Evolutionary conservation across 92 coral and sea anemone species (phyloP), one percentile per base, ranked within the genome.

Genomic region (Porites cylindrica): DNA sequence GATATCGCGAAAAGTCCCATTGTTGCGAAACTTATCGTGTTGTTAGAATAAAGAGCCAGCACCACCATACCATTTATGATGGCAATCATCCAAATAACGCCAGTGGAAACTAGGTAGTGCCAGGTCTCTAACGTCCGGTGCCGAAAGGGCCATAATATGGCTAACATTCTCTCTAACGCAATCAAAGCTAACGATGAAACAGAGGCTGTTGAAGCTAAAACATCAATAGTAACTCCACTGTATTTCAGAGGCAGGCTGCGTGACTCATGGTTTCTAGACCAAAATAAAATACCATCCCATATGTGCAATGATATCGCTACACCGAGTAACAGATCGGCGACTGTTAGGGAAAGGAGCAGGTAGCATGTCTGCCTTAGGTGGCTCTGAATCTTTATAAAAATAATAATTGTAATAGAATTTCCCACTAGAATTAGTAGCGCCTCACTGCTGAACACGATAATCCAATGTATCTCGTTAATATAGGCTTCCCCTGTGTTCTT

Each of bases 151-250:
- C 81, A 51, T 21, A 77, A 61, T 19, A 77, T 58, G 20, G 81
- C 81, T 23, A 77, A 77, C 81, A 77, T 77, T 20, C 81, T 58
- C 18, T 77, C 81, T 20, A 77, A n/a, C 29, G 81, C 23, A 59
- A 61, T 77, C 16, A 61, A 60, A 17, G 81, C 14, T 17, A 77
- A 10, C 13, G 81, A 77, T 58, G 60, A 20, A 5, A 77, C 11
- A 8, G 81, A 77, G 16, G 81, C 81, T 58, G 81, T 59, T 12
- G 69, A 61, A 6, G 81, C 81, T 29, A 77, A 13, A 21, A 77
- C 20, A 60, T 77, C 81, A 6, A 77, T 60, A 13, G 1, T 14
- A 14, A 58, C 13, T 26, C 68, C 81, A 7, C 52, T 14, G 9
- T 14, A 24, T 61, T 20, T 23, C 16, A 59, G 68, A 16, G 13